These are phyloP conservation scores for Chrysogorgia sp. DNA, from an alignment of 92 coral and sea anemone genomes.

Conservation along the genomic window DNA sequence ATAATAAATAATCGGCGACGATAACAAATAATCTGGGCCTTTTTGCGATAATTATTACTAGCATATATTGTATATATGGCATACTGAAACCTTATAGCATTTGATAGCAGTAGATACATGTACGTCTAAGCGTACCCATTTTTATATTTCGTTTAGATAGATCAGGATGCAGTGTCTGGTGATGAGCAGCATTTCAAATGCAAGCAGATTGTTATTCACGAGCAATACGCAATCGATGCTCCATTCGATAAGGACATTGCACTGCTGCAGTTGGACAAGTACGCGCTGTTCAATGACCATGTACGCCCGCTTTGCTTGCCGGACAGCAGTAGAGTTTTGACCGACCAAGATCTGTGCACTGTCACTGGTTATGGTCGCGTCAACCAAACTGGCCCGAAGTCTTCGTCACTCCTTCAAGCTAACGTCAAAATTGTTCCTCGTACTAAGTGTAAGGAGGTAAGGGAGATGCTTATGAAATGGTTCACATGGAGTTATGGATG, in stretches of 20 bases:
- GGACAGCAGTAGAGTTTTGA: background rate
- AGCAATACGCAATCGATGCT: conserved; percentile 11
- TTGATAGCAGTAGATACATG: too few relatives aligned
- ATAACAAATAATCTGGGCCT: too few relatives aligned
- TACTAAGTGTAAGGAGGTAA: conserved; percentile 15
- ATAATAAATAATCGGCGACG: too few relatives aligned
- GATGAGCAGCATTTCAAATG: conserved; percentile 23
- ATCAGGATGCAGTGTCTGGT: conserved; percentile 18
- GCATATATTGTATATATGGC: too few relatives aligned
- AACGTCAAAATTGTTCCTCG: conserved; percentile 12
- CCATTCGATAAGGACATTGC: conserved; percentile 40
- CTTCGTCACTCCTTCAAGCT: conserved; percentile 17
- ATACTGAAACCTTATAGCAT: too few relatives aligned
- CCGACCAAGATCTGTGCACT: conserved; percentile 30
- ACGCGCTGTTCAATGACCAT: conserved; percentile 30
- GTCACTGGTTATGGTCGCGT: conserved; percentile 26
- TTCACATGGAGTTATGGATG: background rate
- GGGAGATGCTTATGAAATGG: background rate
- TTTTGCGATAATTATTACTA: too few relatives aligned
- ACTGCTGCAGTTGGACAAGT: conserved; percentile 21
- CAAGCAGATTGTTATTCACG: background rate
- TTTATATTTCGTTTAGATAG: too few relatives aligned
- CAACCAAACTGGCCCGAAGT: conserved; percentile 11
- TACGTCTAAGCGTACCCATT: too few relatives aligned
- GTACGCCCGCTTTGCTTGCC: conserved; percentile 47